Evolutionary conservation across 2,113 vertebrate genomes (phyloP), one percentile per base, ranked within the genome.

Genomic region (Oriolus oriolus): DNA sequence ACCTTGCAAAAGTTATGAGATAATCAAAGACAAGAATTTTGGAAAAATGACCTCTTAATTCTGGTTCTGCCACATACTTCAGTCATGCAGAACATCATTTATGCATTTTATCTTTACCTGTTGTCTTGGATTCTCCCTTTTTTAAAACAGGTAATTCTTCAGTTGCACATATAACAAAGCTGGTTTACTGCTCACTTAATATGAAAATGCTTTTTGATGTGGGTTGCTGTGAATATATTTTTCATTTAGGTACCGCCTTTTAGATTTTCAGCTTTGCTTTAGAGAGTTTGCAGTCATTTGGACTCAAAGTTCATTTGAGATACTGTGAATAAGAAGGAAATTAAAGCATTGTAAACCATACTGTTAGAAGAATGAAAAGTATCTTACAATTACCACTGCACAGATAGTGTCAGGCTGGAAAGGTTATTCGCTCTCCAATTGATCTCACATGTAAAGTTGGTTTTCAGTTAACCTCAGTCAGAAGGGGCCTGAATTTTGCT

Each of bases 21-120:
- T 64, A 59, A 28, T 49, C 22, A 68, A 49, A 54, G 52, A 70
- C 52, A 18, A 60, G 16, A 68, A 50, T 14, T 80, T 81, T 59
- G 84, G 24, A 53, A 78, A 73, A 59, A 35, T 27, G 1, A 23
- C 15, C 7, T 70, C 68, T 70, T 64, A 47, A 26, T 65, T 80
- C 57, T 71, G 11, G 2, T 59, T 89, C 28, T 87, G 18, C 37
- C 37, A 31, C 17, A 28, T 31, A 42, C 13, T 61, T 90, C 2
- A 8, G 7, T 22, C 4, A 30, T 7, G 0, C 39, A 54, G 71
- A 79, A 57, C 5, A 23, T 50, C 0, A 12, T 52, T 83, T 71
- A 33, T 71, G 22, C 8, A 7, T 76, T 63, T 66, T 71, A 24
- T 42, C 54, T 84, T 87, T 70, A 47, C 18, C 31, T 53, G 1